Evolutionary conservation across 2,797 vertebrate species (phyloP).

Genomic region (Neomorphus geoffroyi): DNA sequence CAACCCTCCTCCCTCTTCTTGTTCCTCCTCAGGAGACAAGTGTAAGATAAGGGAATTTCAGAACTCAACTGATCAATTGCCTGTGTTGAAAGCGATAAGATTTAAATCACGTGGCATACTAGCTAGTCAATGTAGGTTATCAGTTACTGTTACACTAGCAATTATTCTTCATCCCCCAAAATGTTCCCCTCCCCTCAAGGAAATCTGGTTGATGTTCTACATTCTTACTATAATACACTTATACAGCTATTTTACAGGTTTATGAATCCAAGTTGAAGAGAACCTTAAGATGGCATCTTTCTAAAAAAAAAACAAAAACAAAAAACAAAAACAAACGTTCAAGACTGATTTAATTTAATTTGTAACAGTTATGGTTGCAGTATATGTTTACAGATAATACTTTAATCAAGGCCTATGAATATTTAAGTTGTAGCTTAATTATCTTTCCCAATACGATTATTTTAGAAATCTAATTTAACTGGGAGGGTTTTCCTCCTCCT

Average conservation of each 20-base stretch:
- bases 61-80: conserved; percentile 53
- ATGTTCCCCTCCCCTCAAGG: background rate
- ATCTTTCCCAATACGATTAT: background rate
- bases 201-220: background rate
- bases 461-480: background rate
- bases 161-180: conserved; percentile 61
- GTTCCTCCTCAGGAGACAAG: conserved; percentile 16
- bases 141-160: conserved; percentile 45
- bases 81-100: conserved; percentile 51
- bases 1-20: background rate
- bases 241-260: background rate
- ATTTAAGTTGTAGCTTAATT: background rate
- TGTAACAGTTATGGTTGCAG: background rate
- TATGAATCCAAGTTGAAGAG: background rate
- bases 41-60: conserved; percentile 45
- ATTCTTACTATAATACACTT: background rate
- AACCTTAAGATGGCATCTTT: background rate
- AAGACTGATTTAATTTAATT: background rate
- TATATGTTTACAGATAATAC: background rate
- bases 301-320: background rate
- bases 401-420: background rate
- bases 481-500: background rate
- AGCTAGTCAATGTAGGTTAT: conserved; percentile 66
- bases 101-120: conserved; percentile 31
- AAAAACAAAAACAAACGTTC: too few relatives aligned